A percentile compares a stretch with the other conserved stretches of the same genome.
These are phyloP conservation scores for Simalia tracyae DNA, from an alignment of 2,797 vertebrate genomes.

Conservation along the genomic window DNA sequence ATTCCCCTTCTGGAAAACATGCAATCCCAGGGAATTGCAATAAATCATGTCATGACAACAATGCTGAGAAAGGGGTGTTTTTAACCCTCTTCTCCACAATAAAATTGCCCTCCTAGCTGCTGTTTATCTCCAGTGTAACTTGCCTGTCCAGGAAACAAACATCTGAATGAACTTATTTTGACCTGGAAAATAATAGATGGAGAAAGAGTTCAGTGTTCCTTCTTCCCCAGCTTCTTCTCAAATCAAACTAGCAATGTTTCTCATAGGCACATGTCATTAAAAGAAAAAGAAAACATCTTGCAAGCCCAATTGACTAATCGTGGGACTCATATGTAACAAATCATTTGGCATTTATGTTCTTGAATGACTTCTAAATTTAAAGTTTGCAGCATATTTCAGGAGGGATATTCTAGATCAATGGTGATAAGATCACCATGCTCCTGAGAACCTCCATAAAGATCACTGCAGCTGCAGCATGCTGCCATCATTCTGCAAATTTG, in stretches of 20 bases:
- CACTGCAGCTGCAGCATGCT: slow-evolving; percentile 3
- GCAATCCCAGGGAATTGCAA: background rate
- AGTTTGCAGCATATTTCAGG: background rate
- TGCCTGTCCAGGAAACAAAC: background rate
- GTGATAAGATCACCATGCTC: background rate
- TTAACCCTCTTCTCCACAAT: background rate
- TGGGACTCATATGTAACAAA: background rate
- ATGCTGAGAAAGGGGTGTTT: background rate
- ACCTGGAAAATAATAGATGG: background rate
- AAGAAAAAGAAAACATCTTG: background rate
- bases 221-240: background rate
- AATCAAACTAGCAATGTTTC: background rate
- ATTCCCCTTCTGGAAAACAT: background rate
- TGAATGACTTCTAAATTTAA: background rate
- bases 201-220: background rate
- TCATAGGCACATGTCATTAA: background rate
- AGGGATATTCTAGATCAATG: background rate
- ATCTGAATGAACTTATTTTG: background rate
- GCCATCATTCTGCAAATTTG: slow-evolving; percentile 12
- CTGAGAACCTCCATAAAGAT: slow-evolving; percentile 33
- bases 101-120: background rate
- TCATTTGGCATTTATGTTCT: background rate
- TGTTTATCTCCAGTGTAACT: background rate
- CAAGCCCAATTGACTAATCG: background rate
- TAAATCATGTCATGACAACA: background rate